These are phyloP conservation scores for Trimorus sp. DNA, from an alignment of 2,888 invertebrate species.

Conservation along the genomic window DNA sequence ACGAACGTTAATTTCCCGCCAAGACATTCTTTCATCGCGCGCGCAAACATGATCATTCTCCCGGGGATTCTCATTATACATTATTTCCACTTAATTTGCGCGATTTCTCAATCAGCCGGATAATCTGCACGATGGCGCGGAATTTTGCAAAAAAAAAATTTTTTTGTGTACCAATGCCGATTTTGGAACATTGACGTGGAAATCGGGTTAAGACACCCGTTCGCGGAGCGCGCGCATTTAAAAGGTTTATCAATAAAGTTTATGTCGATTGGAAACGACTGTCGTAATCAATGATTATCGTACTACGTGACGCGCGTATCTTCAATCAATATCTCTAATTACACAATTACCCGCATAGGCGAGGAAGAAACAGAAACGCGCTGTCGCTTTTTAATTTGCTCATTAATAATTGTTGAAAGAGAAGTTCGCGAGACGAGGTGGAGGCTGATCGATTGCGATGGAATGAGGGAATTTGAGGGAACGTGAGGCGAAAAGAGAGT, in stretches of 20 bases:
- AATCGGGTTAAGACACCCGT: no score
- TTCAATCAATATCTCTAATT: conserved; percentile 3
- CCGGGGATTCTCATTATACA: conserved; percentile 54
- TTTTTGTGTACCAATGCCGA: no score
- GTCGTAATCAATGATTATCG: conserved; percentile 7
- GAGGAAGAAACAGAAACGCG: neutral
- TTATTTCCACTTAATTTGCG: conserved; percentile 67
- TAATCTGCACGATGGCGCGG: conserved; percentile 48
- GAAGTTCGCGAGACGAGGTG: no score
- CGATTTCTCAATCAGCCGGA: conserved; percentile 59
- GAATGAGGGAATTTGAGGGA: neutral
- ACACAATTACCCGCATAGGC: neutral
- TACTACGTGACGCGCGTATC: neutral
- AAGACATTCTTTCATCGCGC: conserved; percentile 61
- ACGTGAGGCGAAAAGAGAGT: conserved; percentile 6
- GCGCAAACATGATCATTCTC: conserved; percentile 56
- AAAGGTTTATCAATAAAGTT: no score
- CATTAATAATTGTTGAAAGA: conserved; percentile 4
- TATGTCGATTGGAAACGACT: neutral
- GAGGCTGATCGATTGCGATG: neutral
- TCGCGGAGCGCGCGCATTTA: no score
- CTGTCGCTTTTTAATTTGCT: conserved; percentile 8
- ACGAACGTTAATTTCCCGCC: conserved; percentile 51
- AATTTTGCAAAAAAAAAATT: no score
- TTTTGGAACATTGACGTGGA: no score